Evolutionary conservation across 2,113 vertebrate species (phyloP).

Genomic region (Lophotis ruficrista): DNA sequence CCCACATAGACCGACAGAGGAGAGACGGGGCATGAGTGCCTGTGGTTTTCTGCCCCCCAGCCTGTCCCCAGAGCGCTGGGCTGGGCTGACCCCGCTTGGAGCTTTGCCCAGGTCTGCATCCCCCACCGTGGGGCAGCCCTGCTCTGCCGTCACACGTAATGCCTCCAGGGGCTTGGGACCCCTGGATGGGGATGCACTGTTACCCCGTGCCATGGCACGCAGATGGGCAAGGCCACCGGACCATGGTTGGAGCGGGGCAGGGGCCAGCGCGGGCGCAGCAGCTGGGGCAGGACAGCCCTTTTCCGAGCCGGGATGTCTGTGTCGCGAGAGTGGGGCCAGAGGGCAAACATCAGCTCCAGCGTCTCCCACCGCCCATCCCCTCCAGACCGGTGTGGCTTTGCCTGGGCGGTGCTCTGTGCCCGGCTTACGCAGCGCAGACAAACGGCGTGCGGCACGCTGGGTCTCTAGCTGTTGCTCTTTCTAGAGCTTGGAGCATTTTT

Average conservation of each 20-base stretch:
- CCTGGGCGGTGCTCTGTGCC: accelerated
- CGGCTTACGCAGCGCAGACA: background rate
- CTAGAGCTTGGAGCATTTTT: slow-evolving; percentile 3
- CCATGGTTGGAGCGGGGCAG: too few relatives aligned
- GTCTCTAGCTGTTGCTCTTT: background rate
- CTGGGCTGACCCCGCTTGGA: background rate
- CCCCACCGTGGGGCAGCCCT: background rate
- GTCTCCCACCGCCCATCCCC: accelerated
- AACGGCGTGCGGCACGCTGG: accelerated
- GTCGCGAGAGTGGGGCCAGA: too few relatives aligned
- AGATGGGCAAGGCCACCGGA: too few relatives aligned
- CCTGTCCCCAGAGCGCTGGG: background rate
- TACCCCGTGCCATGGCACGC: accelerated
- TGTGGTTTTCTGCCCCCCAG: background rate
- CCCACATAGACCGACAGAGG: background rate
- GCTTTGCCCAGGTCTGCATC: background rate
- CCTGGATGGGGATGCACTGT: accelerated
- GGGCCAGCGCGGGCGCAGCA: background rate
- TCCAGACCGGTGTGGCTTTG: too few relatives aligned
- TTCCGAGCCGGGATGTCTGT: background rate
- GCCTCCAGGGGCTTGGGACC: background rate
- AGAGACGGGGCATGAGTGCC: background rate
- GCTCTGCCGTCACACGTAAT: accelerated
- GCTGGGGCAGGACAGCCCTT: background rate
- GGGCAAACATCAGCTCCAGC: accelerated